Evolutionary conservation across 2,797 vertebrate species (phyloP).

Genomic region (Scolopax rusticola): DNA sequence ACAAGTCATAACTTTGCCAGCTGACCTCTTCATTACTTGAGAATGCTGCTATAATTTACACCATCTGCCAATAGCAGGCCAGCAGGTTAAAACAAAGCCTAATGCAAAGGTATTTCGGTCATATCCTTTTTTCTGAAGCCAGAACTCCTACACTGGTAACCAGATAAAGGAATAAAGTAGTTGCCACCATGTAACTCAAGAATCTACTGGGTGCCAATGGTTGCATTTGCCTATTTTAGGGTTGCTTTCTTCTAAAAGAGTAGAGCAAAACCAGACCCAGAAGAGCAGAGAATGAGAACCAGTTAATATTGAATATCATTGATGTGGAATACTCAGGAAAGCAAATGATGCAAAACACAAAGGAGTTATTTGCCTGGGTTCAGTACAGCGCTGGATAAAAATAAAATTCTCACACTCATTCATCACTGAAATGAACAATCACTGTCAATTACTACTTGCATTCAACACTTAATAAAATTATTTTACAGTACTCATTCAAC

Average conservation of each 20-base stretch:
- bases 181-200: neutral
- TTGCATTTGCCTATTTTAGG: neutral
- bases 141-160: neutral
- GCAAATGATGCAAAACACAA: neutral
- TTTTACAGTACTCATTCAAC: neutral
- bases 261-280: neutral
- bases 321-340: neutral
- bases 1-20: neutral
- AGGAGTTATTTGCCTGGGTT: neutral
- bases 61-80: neutral
- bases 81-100: slow-evolving; percentile 27
- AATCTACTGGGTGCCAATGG: neutral
- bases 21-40: neutral
- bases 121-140: neutral
- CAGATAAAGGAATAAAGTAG: neutral
- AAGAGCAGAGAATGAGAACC: neutral
- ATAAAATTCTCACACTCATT: neutral
- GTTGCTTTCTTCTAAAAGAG: slow-evolving; percentile 5
- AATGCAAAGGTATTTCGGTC: neutral
- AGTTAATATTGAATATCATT: neutral
- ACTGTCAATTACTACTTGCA: slow-evolving; percentile 37
- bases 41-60: neutral
- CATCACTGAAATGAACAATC: slow-evolving; percentile 42
- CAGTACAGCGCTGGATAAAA: neutral
- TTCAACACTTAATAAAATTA: slow-evolving; percentile 24